Percentiles rank a stretch among this genome's conserved stretches.
phyloP scores from a whole-genome alignment of 2,888 invertebrate species.

The Tridacna gigas region DNA sequence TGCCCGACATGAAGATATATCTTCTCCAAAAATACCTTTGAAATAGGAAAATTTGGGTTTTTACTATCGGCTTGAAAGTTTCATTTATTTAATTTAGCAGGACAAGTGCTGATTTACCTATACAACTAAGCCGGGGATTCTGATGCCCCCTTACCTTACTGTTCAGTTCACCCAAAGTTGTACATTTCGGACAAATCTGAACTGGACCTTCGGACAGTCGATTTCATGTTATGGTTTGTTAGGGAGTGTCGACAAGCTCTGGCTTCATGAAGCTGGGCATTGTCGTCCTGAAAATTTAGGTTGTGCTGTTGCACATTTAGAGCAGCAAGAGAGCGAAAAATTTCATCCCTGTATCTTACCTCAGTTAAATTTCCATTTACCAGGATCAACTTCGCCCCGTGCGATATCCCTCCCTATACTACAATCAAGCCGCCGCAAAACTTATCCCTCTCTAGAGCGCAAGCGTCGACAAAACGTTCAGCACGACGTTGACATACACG shows the following conservation, averaged over 20 bases:
- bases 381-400: slow-evolving; percentile 29
- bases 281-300: slow-evolving; percentile 17
- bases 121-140: no score
- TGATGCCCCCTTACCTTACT: slow-evolving; percentile 22
- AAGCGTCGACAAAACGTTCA: not conserved
- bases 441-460: slow-evolving; percentile 3
- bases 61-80: no score
- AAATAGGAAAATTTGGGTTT: no score
- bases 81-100: no score
- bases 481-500: no score
- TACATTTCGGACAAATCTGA: slow-evolving; percentile 26
- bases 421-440: slow-evolving; percentile 3
- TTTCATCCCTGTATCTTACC: slow-evolving; percentile 16
- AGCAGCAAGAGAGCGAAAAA: slow-evolving; percentile 4
- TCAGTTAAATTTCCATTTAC: slow-evolving; percentile 26
- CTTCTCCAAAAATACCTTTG: no score
- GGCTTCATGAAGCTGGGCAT: slow-evolving; percentile 28
- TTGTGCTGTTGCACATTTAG: slow-evolving; percentile 28
- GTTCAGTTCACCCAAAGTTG: slow-evolving; percentile 39
- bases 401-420: slow-evolving; percentile 15
- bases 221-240: not conserved
- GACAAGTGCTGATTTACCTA: no score
- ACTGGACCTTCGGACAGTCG: slow-evolving; percentile 27
- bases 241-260: not conserved
- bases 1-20: no score